These are phyloP conservation scores for Caenorhabditis sp. DNA, from an alignment of 2,888 invertebrate genomes.

Conservation along the genomic window DNA sequence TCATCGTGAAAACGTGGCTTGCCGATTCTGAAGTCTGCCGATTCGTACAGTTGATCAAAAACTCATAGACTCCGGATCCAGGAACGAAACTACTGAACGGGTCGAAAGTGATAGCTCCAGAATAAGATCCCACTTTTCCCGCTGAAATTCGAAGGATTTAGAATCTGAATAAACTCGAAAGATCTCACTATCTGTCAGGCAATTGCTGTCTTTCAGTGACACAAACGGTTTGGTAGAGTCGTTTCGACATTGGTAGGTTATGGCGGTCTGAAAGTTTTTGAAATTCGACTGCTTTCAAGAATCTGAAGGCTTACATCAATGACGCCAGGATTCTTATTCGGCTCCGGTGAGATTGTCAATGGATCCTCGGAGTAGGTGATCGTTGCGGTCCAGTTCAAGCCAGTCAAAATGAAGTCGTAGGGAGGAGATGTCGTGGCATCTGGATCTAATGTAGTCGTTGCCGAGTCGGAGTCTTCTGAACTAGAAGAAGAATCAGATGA, in stretches of 20 bases:
- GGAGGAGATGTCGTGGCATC: constrained; percentile 1
- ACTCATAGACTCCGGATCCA: constrained; percentile 40
- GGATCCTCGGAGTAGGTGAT: constrained; percentile 16
- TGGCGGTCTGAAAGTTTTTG: constrained; percentile 31
- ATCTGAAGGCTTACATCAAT: neutral
- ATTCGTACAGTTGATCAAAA: constrained; percentile 46
- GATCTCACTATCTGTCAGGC: constrained; percentile 16
- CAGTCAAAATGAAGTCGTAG: constrained; percentile 46
- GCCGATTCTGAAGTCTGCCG: constrained; percentile 24
- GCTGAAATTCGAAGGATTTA: constrained; percentile 8
- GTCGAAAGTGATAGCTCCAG: constrained; percentile 4
- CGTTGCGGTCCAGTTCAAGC: constrained; percentile 33
- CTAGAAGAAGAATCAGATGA: neutral
- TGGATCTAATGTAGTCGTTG: neutral
- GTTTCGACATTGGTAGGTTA: constrained; percentile 41
- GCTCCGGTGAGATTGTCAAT: constrained; percentile 39
- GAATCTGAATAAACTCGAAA: neutral
- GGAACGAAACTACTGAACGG: constrained; percentile 23
- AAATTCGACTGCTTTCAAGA: too few species aligned
- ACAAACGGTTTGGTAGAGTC: constrained; percentile 28
- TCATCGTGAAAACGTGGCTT: constrained; percentile 51
- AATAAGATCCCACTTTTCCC: neutral
- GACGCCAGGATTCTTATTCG: constrained; percentile 31
- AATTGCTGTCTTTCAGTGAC: constrained; percentile 8
- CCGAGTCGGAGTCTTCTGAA: neutral